These are phyloP conservation scores for Coptodon rendalli DNA, from an alignment of 2,113 vertebrate species.

Conservation along the genomic window DNA sequence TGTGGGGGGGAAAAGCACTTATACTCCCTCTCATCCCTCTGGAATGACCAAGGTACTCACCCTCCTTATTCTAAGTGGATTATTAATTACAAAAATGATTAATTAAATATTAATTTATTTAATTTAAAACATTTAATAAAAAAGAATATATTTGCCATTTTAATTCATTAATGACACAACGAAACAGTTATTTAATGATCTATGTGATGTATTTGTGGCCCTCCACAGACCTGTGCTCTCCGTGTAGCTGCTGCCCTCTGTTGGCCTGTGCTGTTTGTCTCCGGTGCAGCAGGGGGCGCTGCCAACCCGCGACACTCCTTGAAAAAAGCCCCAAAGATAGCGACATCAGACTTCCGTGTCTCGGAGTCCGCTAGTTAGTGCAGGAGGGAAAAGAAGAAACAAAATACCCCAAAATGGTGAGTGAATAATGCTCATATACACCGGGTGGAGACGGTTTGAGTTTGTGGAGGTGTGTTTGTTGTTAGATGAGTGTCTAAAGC, in stretches of 20 bases:
- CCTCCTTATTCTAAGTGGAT: not conserved
- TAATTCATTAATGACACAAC: not conserved
- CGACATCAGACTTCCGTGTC: not conserved
- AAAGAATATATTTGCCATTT: not conserved
- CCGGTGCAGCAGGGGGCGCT: slow-evolving; percentile 47
- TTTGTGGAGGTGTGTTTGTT: not conserved
- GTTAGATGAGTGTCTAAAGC: not conserved
- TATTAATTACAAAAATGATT: not conserved
- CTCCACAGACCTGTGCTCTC: not conserved
- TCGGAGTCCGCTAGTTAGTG: fast-evolving
- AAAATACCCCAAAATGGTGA: slow-evolving; percentile 38
- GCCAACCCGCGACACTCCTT: not conserved
- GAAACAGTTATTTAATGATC: not conserved
- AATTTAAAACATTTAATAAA: not conserved
- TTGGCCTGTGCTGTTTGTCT: not conserved
- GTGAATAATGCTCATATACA: not conserved
- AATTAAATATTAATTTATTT: fast-evolving
- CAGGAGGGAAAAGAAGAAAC: not conserved
- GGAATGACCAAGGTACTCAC: not conserved
- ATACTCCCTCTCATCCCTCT: not conserved
- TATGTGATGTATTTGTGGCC: not conserved
- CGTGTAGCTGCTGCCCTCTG: slow-evolving; percentile 35
- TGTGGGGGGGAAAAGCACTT: not conserved
- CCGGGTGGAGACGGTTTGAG: fast-evolving
- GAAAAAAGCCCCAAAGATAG: fast-evolving